These are phyloP conservation scores for Cyclophora albipunctata DNA, from an alignment of 2,888 invertebrate genomes.

Conservation along the genomic window DNA sequence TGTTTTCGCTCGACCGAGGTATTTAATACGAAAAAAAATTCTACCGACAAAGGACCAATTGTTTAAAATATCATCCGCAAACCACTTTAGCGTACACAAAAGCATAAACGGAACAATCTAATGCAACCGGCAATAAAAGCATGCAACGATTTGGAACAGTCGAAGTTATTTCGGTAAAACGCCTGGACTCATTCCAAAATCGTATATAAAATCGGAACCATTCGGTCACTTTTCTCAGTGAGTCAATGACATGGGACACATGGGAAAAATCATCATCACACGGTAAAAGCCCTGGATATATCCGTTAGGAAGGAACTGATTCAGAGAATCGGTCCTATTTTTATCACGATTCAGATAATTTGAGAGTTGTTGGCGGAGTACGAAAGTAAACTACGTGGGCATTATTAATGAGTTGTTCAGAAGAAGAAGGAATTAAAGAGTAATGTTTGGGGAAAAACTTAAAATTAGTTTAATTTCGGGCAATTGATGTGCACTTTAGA, in stretches of 20 bases:
- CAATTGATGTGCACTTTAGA: too few relatives aligned
- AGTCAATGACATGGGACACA: slow-evolving; percentile 68
- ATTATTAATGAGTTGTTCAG: too few relatives aligned
- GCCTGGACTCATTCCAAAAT: slow-evolving; percentile 70
- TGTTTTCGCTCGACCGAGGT: too few relatives aligned
- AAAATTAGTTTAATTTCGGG: too few relatives aligned
- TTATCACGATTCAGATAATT: slow-evolving; percentile 10
- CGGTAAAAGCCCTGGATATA: slow-evolving; percentile 17
- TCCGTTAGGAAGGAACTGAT: slow-evolving; percentile 21
- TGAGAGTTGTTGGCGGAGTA: not conserved
- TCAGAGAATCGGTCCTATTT: slow-evolving; percentile 40
- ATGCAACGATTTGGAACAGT: slow-evolving; percentile 51
- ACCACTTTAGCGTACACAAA: too few relatives aligned
- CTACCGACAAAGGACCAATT: too few relatives aligned
- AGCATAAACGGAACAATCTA: slow-evolving; percentile 39
- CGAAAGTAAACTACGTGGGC: too few relatives aligned
- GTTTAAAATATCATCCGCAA: too few relatives aligned
- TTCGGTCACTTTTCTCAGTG: slow-evolving; percentile 65
- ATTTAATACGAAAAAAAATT: too few relatives aligned
- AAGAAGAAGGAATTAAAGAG: too few relatives aligned
- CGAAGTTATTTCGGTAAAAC: slow-evolving; percentile 64
- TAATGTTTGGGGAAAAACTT: too few relatives aligned
- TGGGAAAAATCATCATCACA: slow-evolving; percentile 31
- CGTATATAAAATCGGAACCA: slow-evolving; percentile 49
- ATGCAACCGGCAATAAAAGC: slow-evolving; percentile 50